Evolutionary conservation across 1,140 invertebrate species (phyloP).

Genomic region (Dinothrombium tinctorium): DNA sequence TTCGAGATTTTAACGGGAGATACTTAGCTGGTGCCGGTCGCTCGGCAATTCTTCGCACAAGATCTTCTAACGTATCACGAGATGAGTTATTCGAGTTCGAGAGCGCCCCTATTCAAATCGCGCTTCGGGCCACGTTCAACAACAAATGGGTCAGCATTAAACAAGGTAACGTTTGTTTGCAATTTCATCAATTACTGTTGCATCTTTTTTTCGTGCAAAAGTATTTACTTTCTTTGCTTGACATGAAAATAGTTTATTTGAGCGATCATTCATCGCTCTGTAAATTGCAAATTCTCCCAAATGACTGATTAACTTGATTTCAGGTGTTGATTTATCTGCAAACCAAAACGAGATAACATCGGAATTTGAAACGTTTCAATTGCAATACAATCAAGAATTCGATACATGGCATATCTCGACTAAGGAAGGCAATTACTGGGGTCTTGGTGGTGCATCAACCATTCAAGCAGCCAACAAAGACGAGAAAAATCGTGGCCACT

Average conservation of each 20-base stretch:
- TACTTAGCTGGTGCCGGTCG: conserved; percentile 87
- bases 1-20: conserved; percentile 44
- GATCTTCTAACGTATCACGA: conserved; percentile 70
- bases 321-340: conserved; percentile 86
- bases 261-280: not conserved
- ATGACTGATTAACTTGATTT: conserved; percentile 10
- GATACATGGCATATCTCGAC: conserved; percentile 84
- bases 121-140: conserved; percentile 66
- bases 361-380: conserved; percentile 84
- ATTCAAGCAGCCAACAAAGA: conserved; percentile 4
- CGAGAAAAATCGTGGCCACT: not conserved
- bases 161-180: conserved; percentile 51
- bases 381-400: conserved; percentile 69
- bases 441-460: conserved; percentile 40
- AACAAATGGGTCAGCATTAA: conserved; percentile 87
- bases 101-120: conserved; percentile 51
- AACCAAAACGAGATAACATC: conserved; percentile 82
- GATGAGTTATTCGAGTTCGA: conserved; percentile 91
- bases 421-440: conserved; percentile 91
- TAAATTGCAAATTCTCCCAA: not conserved
- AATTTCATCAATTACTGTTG: too few species aligned
- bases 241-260: too few species aligned
- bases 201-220: too few species aligned
- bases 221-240: too few species aligned
- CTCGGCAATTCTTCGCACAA: conserved; percentile 73